Percentiles rank a stretch among this genome's conserved stretches.
phyloP scores from a whole-genome alignment of 2,888 invertebrate species.

The Siphlonurus alternatus region DNA sequence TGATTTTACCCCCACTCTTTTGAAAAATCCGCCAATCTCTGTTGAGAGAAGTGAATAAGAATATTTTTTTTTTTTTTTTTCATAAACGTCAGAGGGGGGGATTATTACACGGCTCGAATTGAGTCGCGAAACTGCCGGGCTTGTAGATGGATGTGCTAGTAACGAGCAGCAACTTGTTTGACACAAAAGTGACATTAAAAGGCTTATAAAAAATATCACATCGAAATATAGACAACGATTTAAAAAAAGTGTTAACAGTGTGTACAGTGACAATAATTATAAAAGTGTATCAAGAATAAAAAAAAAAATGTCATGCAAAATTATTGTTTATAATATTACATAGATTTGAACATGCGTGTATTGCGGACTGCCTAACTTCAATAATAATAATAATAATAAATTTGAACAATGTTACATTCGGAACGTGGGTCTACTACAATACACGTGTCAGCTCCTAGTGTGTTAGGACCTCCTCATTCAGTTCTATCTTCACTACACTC shows the following conservation, averaged over 20 bases:
- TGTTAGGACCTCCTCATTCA: constrained; percentile 20
- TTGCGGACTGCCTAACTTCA: neutral
- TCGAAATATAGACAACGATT: neutral
- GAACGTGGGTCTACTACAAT: constrained; percentile 32
- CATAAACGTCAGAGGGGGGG: neutral
- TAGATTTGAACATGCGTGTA: neutral
- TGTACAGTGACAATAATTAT: neutral
- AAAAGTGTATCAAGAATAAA: no score
- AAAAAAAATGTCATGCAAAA: no score
- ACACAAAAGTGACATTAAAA: neutral
- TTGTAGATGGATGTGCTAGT: neutral
- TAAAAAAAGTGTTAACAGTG: neutral
- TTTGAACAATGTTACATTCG: constrained; percentile 32
- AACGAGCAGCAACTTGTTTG: neutral
- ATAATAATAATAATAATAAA: no score
- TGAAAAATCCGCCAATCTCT: neutral
- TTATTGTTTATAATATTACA: no score
- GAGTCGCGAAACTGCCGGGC: neutral
- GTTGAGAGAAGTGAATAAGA: neutral
- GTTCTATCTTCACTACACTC: constrained; percentile 10
- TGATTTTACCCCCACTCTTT: neutral
- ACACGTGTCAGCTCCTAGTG: constrained; percentile 32
- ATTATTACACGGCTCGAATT: neutral
- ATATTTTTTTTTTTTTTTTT: neutral
- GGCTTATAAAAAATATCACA: neutral